Evolutionary conservation across 2,888 invertebrate genomes (phyloP), one percentile per base, ranked within the genome.

Genomic region (Boloria euphrosyne): DNA sequence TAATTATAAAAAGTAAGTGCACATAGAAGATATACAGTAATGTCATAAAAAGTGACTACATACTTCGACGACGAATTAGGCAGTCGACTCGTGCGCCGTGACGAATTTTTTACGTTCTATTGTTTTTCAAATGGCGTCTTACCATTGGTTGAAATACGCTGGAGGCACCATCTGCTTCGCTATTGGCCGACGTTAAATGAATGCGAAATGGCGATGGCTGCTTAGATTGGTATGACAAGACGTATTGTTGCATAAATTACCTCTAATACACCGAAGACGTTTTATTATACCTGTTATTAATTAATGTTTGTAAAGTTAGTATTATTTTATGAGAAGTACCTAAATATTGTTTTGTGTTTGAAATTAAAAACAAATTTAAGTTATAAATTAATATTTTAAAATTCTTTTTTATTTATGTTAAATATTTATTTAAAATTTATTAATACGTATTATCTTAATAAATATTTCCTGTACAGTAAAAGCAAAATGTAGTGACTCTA

Each of bases 101-200:
- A 91, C 90, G 88, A 76, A 82, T 84, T 90, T 91, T 92, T 91
- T 87, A 91, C 84, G 83, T 80, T 88, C 92, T 91, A 92, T 92
- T 92, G 92, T 92, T 90, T 91, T 91, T 91, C 90, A 90, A 92
- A 90, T 82, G 76, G 70, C 71, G 74, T 66, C 22, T 61, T 71
- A 72, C 75, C 75, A 91, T 90, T 91, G 91, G 91, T 62, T 68
- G 71, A 79, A 73, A 73, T 74, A 66, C 75, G 80, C 84, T 79
- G 90, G 86, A 86, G 90, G 89, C 78, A 80, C 81, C 81, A 76
- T 78, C 80, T 71, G 60, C 61, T 64, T 64, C 70, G 73, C 78
- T 67, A 90, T 91, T 91, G 91, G 91, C 73, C 67, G 76, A 78
- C 76, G 79, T 73, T 75, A 78, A 79, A 84, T 85, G 84, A 86